phyloP scores from a whole-genome alignment of 2,113 vertebrate species.

The Crotalus horridus region DNA sequence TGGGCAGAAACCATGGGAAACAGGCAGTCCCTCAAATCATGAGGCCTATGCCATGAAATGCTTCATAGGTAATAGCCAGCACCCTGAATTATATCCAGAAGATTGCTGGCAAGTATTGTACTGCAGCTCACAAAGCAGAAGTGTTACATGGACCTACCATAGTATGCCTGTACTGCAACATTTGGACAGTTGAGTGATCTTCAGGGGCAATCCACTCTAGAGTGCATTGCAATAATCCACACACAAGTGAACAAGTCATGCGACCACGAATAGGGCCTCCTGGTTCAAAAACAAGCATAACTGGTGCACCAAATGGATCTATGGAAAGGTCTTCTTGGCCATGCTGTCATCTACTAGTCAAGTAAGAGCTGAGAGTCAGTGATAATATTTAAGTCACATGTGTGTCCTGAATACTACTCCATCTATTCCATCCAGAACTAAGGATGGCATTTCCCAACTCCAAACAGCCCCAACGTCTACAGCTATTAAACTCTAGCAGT shows the following conservation, averaged over 20 bases:
- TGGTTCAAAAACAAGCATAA: neutral
- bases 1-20: neutral
- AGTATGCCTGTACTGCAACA: neutral
- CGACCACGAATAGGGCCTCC: neutral
- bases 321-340: neutral
- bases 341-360: neutral
- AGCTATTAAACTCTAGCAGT: neutral
- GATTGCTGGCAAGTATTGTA: neutral
- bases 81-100: neutral
- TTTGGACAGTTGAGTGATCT: neutral
- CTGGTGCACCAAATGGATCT: neutral
- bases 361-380: neutral
- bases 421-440: neutral
- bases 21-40: neutral
- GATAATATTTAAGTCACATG: neutral
- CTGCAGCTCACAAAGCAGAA: neutral
- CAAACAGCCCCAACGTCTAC: neutral
- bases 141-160: neutral
- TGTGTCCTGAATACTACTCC: neutral
- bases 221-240: neutral
- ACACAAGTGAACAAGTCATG: neutral
- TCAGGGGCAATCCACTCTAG: neutral
- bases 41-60: neutral
- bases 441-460: neutral
- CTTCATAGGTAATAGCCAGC: neutral